Evolutionary conservation across 2,797 vertebrate species (phyloP), one percentile per base, ranked within the genome.

Genomic region (Bufotes viridis): DNA sequence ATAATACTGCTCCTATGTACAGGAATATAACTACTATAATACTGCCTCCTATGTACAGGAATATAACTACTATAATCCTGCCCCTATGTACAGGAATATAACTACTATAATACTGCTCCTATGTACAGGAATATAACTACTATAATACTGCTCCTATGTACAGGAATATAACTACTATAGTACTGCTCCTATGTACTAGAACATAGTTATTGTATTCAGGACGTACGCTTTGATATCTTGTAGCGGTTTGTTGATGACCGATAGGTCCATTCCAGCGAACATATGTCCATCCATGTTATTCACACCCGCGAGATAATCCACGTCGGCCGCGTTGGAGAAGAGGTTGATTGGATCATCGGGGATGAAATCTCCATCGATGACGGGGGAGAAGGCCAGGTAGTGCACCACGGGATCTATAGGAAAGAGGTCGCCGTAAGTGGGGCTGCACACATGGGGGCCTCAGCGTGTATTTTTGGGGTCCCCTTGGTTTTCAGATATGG

Each of bases 271-370:
- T 0, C 90, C 91, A 0, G 95, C 94, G 63, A 99, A 99, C 3
- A 98, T 0, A 90, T 99, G 97, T 14, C 96, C 98, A 0, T 99
- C 98, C 97, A 99, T 99, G 94, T 97, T 5, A 0, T 99, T 99
- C 90, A 93, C 84, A 49, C 98, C 98, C 0, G 90, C 94, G 0
- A 99, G 80, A 92, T 97, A 98, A 92, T 98, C 98, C 0, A 98
- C 91, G 24, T 96, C 94, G 0, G 97, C 98, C 0, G 97, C 75
- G 0, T 99, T 98, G 91, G 92, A 90, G 58, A 96, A 99, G 84
- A 99, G 94, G 0, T 96, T 95, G 18, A 90, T 6, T 0, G 97
- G 97, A 0, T 92, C 42, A 2, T 95, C 95, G 0, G 98, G 98
- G 65, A 99, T 84, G 93, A 99, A 98, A 91, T 99, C 97, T 0